phyloP scores from a whole-genome alignment of 2,113 vertebrate species.

The Parus major region DNA sequence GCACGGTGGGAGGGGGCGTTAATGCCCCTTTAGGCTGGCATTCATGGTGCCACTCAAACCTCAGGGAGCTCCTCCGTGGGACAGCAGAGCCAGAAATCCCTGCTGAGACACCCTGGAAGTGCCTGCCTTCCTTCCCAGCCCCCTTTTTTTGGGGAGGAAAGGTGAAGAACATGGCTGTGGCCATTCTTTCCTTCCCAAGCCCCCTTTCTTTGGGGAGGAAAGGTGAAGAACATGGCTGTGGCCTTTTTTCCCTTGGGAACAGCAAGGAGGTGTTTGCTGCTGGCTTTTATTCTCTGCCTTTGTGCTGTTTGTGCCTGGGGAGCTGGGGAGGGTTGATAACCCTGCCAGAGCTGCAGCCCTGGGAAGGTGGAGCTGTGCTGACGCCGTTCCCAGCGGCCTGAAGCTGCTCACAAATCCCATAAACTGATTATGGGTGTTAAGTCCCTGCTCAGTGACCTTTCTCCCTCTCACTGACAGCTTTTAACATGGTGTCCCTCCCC shows the following conservation, averaged over 20 bases:
- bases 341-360: neutral
- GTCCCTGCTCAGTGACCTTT: neutral
- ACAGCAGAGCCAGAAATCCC: neutral
- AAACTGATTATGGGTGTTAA: neutral
- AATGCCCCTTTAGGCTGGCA: fast-evolving
- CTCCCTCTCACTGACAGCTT: slow-evolving; percentile 13
- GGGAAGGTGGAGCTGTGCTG: neutral
- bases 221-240: neutral
- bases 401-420: slow-evolving; percentile 16
- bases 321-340: neutral
- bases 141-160: neutral
- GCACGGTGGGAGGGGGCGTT: fast-evolving
- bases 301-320: neutral
- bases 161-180: neutral
- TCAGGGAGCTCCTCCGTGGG: neutral
- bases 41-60: fast-evolving
- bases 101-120: neutral
- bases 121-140: neutral
- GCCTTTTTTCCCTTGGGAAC: neutral
- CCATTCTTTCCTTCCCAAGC: neutral
- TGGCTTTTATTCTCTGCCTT: neutral
- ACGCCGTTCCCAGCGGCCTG: neutral
- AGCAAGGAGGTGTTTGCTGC: neutral
- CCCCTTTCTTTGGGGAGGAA: neutral
- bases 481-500: neutral